Conservation (phyloP, 2,113 vertebrate genomes). For the Platysteira castanea region DNA sequence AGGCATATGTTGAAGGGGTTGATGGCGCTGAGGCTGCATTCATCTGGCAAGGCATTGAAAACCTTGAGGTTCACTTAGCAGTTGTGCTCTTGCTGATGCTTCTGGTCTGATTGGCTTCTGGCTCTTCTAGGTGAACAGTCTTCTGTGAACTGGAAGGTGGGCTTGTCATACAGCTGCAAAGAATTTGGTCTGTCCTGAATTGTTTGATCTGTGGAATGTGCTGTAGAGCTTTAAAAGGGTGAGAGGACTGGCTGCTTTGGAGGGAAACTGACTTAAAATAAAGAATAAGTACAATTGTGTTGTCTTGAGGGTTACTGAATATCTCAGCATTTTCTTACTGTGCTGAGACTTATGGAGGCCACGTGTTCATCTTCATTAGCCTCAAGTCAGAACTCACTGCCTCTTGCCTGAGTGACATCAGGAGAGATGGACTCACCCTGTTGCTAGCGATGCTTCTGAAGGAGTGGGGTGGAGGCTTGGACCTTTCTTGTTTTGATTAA, state of each 20-base stretch:
- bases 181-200: background rate
- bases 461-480: background rate
- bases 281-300: background rate
- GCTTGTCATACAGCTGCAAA: background rate
- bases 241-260: background rate
- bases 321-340: background rate
- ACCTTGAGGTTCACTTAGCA: background rate
- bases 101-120: background rate
- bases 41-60: background rate
- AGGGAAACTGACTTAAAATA: background rate
- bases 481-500: background rate
- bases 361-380: background rate
- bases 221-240: background rate
- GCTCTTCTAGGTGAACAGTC: background rate
- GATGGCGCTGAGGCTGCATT: background rate
- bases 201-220: background rate
- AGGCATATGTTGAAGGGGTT: slow-evolving; percentile 3
- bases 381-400: background rate
- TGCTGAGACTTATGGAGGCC: background rate
- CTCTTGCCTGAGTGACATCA: background rate
- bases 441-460: background rate
- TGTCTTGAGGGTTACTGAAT: background rate
- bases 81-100: background rate
- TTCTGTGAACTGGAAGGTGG: background rate
- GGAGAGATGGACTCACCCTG: background rate